Evolutionary conservation across 2,113 vertebrate species (phyloP).

Genomic region (Nicator chloris): DNA sequence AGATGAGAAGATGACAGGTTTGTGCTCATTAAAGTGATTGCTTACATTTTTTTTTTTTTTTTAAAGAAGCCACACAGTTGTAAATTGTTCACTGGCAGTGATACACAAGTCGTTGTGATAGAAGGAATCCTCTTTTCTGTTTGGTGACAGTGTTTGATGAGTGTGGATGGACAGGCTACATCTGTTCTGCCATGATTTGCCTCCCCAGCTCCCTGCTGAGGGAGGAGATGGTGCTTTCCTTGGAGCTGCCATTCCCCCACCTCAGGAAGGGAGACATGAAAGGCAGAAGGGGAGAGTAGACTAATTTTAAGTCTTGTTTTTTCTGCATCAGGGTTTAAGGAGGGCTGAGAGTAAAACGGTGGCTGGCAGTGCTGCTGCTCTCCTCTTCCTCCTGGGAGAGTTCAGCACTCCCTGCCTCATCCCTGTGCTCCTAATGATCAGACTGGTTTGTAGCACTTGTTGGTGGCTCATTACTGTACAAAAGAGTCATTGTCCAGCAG

Average conservation of each 20-base stretch:
- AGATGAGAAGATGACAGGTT: neutral
- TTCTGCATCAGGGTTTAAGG: neutral
- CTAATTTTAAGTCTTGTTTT: neutral
- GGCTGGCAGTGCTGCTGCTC: neutral
- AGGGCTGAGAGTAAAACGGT: neutral
- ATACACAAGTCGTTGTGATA: accelerated
- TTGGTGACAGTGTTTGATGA: neutral
- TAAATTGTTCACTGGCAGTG: neutral
- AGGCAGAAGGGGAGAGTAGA: neutral
- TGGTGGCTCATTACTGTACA: slow-evolving; percentile 31
- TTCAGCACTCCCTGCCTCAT: neutral
- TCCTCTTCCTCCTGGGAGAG: neutral
- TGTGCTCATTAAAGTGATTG: neutral
- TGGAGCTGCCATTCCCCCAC: neutral
- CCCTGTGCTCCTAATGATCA: neutral
- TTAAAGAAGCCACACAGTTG: neutral
- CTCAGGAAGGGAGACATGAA: neutral
- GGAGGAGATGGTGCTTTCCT: neutral
- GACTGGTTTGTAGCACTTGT: neutral
- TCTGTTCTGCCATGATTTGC: neutral
- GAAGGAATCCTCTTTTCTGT: neutral
- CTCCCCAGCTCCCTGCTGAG: neutral
- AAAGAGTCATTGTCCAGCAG: slow-evolving; percentile 20
- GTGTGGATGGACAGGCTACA: neutral
- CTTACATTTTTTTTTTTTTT: neutral